Evolutionary conservation across 2,797 vertebrate genomes (phyloP), one percentile per base, ranked within the genome.

Genomic region (Hippocampus kuda): DNA sequence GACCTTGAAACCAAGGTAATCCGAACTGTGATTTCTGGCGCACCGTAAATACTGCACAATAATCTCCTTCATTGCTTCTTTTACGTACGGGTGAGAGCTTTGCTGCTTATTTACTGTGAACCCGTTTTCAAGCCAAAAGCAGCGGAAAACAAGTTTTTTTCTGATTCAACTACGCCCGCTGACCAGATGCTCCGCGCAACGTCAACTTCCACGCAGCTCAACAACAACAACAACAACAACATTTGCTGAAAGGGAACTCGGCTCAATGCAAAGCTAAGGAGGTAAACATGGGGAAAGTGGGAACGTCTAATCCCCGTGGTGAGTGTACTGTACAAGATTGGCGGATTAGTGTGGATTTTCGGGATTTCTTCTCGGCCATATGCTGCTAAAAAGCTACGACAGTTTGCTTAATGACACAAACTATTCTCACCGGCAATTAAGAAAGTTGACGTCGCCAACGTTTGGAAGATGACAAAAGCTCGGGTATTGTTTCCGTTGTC

Each of bases 391-490:
- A 76, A 68, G 69, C 70, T 77, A 84, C 83, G 75, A 27, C 66
- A 44, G 65, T 75, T 74, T 64, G 56, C 22, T 72, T 70, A 62
- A 65, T 69, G 16, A 60, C 8, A 60, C 30, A 10, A 34, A 60
- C 59, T 34, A 60, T 34, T 60, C 18, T 60, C 27, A 20, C 59
- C 1, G 30, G 16, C 59, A 60, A 60, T 60, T 60, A 60, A 38
- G 11, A 10, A n/a, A 75, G 68, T 69, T 61, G 60, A 67, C 73
- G 77, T 73, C 78, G 81, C 72, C 27, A 24, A 70, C 73, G 72
- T 77, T 77, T 79, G 77, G 83, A 38, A 80, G 75, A 77, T 68
- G 65, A 84, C 86, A 87, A 83, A 83, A 78, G 78, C 76, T 60
- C 3, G 1, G 16, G 27, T 34, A 34, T 60, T 30, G 18, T 60